phyloP scores from a whole-genome alignment of 2,113 vertebrate genomes.

The Alethe diademata region DNA sequence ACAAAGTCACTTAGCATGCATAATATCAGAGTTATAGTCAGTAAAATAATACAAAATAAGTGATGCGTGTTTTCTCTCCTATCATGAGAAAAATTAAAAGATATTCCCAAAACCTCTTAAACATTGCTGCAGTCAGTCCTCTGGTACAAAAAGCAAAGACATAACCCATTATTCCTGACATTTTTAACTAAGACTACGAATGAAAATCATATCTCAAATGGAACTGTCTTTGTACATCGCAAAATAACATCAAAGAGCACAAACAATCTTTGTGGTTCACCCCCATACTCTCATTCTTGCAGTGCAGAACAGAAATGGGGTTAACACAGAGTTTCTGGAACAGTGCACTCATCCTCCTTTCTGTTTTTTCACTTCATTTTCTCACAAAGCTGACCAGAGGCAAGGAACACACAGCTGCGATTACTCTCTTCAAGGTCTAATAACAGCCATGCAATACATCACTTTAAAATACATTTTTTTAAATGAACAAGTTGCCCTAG shows the following conservation, averaged over 20 bases:
- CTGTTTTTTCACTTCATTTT: background rate
- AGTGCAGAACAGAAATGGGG: background rate
- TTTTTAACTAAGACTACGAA: background rate
- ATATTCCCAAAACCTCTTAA: background rate
- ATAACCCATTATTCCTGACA: background rate
- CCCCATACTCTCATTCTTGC: accelerated
- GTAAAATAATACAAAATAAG: background rate
- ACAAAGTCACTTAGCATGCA: background rate
- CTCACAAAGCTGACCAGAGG: slow-evolving; percentile 9
- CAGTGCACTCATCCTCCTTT: background rate
- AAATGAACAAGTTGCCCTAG: background rate
- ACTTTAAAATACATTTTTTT: slow-evolving; percentile 22
- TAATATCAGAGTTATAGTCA: background rate
- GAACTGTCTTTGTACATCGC: background rate
- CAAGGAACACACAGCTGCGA: background rate
- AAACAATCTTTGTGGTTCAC: background rate
- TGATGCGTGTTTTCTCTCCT: background rate
- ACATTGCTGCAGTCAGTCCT: background rate
- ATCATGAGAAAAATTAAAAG: background rate
- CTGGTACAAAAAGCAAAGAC: background rate
- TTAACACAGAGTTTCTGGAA: background rate
- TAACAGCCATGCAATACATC: background rate
- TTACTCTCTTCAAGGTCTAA: slow-evolving; percentile 22
- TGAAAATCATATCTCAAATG: background rate
- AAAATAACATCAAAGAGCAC: background rate